Evolutionary conservation across 2,113 vertebrate genomes (phyloP), one percentile per base, ranked within the genome.

Genomic region (Dicaeum eximium): DNA sequence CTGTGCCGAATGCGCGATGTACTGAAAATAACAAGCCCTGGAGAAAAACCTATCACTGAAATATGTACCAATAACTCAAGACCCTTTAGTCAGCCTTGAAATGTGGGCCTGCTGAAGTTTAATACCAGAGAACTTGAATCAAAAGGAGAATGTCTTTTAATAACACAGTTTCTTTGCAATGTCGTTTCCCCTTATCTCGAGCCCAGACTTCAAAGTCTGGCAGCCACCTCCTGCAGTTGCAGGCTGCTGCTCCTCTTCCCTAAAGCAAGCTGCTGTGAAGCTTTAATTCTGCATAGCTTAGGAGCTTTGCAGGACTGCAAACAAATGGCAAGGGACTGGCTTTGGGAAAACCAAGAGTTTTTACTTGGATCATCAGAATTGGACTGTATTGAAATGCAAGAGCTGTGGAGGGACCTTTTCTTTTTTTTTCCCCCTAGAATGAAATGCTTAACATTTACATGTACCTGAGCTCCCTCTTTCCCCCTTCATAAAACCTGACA

Each of bases 141-240:
- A 79, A 94, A 96, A 95, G 86, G 90, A 81, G 56, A 74, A 56
- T 45, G 92, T 65, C 93, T 93, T 84, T 88, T 94, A 92, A 92
- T 80, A 96, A 74, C 58, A n/a, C 64, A 88, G 86, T 90, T 88
- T 65, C 95, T 93, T 73, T 72, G 90, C 82, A 56, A 35, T 57
- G 88, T 57, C 11, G 19, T 51, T 90, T 93, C 72, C 67, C 75
- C 88, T 96, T 96, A 93, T 93, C 88, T 92, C 15, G 0, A 82
- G 86, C 72, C 80, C 78, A 97, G 95, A 91, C 91, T 94, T 94
- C 94, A 95, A 93, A 91, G 91, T 10, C 91, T 95, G 87, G 91
- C 80, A 90, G 10, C 23, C 61, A 83, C 80, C 86, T 94, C 90
- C 93, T 66, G 92, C 72, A 64, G 92, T 78, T 80, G 77, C 86